Evolutionary conservation across 2,797 vertebrate species (phyloP).

Genomic region (Mormyrops boulengeri): DNA sequence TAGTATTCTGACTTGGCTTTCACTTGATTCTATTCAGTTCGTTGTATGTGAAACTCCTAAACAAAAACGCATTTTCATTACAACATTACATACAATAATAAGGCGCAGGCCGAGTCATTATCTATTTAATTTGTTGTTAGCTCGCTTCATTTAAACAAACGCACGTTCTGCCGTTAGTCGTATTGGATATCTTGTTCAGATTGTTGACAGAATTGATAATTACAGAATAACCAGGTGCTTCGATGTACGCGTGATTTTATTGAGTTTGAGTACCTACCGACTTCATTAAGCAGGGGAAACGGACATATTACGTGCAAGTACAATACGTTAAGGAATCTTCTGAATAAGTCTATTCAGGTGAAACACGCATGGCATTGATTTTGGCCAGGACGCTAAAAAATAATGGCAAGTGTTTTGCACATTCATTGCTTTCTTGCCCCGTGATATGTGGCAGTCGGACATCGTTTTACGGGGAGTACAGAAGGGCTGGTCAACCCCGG

Average conservation of each 20-base stretch:
- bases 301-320: neutral
- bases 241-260: neutral
- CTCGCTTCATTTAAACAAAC: neutral
- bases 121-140: neutral
- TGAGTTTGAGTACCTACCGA: neutral
- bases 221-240: neutral
- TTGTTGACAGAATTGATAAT: neutral
- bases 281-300: neutral
- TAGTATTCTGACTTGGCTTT: neutral
- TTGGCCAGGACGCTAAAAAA: slow-evolving; percentile 35
- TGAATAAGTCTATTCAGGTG: neutral
- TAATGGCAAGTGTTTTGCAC: slow-evolving; percentile 26
- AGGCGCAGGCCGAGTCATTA: neutral
- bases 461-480: slow-evolving; percentile 52
- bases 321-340: neutral
- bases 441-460: slow-evolving; percentile 34
- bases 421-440: slow-evolving; percentile 17
- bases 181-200: neutral
- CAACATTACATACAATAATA: neutral
- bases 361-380: slow-evolving; percentile 24
- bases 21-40: neutral
- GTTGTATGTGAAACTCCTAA: neutral
- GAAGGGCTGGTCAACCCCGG: slow-evolving; percentile 65
- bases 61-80: neutral
- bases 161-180: neutral